Percentiles rank a stretch among this genome's conserved stretches.
These are phyloP conservation scores for Gracilinanus agilis DNA, from an alignment of 2,113 vertebrate genomes.

Conservation along the genomic window DNA sequence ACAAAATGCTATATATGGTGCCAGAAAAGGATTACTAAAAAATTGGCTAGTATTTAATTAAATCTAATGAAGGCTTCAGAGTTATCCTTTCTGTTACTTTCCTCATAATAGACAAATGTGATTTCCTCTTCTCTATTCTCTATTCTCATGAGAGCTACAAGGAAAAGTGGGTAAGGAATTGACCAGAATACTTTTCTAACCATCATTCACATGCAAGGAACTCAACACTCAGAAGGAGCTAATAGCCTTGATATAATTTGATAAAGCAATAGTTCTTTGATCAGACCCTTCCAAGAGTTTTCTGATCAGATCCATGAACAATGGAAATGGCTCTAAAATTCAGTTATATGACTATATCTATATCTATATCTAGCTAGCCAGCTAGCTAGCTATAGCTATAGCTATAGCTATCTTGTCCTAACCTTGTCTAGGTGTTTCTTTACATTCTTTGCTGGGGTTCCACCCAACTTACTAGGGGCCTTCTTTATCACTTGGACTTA, in stretches of 20 bases:
- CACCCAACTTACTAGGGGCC: not conserved
- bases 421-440: not conserved
- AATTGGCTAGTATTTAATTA: conserved; percentile 25
- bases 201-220: not conserved
- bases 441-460: not conserved
- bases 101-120: not conserved
- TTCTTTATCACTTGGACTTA: not conserved
- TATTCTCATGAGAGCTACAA: not conserved
- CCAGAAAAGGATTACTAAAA: conserved; percentile 34
- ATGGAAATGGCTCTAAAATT: too few species aligned
- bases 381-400: too few species aligned
- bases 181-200: conserved; percentile 2
- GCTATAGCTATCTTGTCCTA: not conserved
- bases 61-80: conserved; percentile 35
- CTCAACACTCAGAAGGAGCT: not conserved
- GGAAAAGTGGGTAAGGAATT: not conserved
- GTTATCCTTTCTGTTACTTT: not conserved
- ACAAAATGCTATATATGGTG: conserved; percentile 59
- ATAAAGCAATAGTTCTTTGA: not conserved
- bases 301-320: too few species aligned
- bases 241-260: not conserved
- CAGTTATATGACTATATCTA: too few species aligned
- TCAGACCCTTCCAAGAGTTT: not conserved
- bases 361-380: too few species aligned
- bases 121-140: not conserved